phyloP scores from a whole-genome alignment of 2,797 vertebrate species.

The Helicolenus hilgendorfi region DNA sequence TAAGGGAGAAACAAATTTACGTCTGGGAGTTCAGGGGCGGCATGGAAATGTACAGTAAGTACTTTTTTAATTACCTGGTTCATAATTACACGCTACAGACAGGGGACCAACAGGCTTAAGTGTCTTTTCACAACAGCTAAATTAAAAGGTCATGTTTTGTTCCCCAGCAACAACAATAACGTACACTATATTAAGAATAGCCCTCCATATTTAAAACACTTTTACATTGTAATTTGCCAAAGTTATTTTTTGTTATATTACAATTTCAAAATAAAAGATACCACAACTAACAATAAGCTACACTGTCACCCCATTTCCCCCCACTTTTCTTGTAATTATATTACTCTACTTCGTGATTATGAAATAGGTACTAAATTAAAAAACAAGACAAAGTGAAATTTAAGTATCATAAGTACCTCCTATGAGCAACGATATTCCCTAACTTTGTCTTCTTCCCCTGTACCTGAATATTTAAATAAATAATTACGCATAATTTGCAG shows the following conservation, averaged over 20 bases:
- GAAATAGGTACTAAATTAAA: not conserved
- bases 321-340: not conserved
- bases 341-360: not conserved
- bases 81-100: not conserved
- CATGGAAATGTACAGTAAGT: not conserved
- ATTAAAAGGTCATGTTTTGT: not conserved
- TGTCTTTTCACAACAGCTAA: not conserved
- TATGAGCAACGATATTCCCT: not conserved
- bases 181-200: not conserved
- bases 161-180: not conserved
- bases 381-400: not conserved
- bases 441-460: not conserved
- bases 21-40: not conserved
- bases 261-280: not conserved
- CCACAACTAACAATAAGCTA: no score
- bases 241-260: not conserved
- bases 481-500: not conserved
- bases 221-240: not conserved
- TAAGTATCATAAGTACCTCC: not conserved
- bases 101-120: not conserved
- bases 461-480: not conserved
- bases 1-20: not conserved
- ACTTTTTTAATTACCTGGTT: not conserved
- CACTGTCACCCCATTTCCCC: no score
- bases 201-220: not conserved